A percentile compares a stretch with the other conserved stretches of the same genome.
These are phyloP conservation scores for Labeo catla DNA, from an alignment of 2,113 vertebrate genomes.

Conservation along the genomic window DNA sequence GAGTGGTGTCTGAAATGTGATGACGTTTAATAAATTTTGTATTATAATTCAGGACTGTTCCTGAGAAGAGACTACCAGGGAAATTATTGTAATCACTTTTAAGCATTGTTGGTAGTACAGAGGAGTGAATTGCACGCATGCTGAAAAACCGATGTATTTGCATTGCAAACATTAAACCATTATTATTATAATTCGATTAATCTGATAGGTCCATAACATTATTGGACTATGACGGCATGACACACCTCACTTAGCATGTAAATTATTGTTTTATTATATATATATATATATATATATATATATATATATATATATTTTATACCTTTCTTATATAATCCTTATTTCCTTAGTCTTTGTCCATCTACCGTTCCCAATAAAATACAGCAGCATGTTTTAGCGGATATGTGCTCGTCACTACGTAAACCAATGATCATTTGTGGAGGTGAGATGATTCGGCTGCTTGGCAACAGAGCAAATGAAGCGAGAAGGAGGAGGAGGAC, in stretches of 20 bases:
- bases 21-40: neutral
- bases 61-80: neutral
- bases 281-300: too few relatives aligned
- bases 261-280: too few relatives aligned
- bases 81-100: neutral
- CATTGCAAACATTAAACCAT: neutral
- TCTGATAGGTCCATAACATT: neutral
- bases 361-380: neutral
- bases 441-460: constrained; percentile 37
- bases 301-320: neutral
- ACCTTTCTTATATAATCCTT: neutral
- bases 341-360: neutral
- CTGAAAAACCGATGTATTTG: neutral
- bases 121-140: neutral
- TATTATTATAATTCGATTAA: neutral
- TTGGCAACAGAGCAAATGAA: constrained; percentile 63
- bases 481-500: constrained; percentile 48
- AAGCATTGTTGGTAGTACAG: neutral
- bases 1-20: neutral
- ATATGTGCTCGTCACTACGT: neutral
- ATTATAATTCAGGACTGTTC: neutral
- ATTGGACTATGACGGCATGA: neutral
- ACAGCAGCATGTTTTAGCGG: constrained; percentile 4
- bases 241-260: neutral
- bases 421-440: neutral